phyloP scores from a whole-genome alignment of 1,140 invertebrate species.

The Philotrypesis tridentata region DNA sequence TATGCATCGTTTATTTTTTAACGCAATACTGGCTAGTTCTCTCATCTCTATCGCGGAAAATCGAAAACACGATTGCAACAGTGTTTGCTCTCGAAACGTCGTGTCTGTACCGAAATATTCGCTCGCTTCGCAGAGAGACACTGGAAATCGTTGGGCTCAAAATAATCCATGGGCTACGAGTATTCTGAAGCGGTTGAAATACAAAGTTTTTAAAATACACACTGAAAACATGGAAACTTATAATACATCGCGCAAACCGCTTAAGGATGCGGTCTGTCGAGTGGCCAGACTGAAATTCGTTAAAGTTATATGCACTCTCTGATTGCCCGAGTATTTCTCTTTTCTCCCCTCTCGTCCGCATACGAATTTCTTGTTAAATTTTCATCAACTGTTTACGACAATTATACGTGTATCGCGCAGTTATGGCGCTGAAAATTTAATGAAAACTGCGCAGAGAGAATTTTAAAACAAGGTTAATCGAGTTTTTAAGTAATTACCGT shows the following conservation, averaged over 20 bases:
- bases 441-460: neutral
- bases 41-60: too few relatives aligned
- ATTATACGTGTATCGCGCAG: neutral
- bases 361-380: neutral
- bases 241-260: neutral
- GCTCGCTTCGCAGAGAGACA: too few relatives aligned
- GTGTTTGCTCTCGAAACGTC: too few relatives aligned
- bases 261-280: neutral
- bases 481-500: neutral
- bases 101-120: too few relatives aligned
- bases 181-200: neutral
- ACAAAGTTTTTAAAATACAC: neutral
- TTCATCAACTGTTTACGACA: neutral
- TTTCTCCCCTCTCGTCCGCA: neutral
- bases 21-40: too few relatives aligned
- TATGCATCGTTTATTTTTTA: too few relatives aligned
- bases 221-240: neutral
- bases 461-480: neutral
- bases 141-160: too few relatives aligned
- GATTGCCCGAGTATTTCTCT: neutral
- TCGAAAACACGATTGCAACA: too few relatives aligned
- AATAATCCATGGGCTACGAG: neutral
- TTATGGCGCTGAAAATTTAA: neutral
- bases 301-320: neutral
- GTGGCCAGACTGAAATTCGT: neutral